A percentile compares a stretch with the other conserved stretches of the same genome.
phyloP scores from a whole-genome alignment of 2,113 vertebrate species.

The Psittacara wagleri region DNA sequence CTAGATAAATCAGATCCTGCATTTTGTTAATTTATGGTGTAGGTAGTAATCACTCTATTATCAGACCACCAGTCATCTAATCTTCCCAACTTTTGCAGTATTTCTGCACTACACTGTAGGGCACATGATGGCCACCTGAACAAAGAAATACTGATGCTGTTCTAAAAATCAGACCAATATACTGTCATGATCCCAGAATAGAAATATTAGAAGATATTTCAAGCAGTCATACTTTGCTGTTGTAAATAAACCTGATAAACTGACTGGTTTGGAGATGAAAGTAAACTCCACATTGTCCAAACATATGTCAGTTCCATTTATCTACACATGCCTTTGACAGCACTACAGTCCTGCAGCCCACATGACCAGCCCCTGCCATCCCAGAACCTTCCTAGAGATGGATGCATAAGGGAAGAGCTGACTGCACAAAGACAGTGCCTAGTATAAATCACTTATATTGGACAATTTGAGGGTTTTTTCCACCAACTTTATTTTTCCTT shows the following conservation, averaged over 20 bases:
- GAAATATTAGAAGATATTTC: background rate
- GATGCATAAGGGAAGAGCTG: background rate
- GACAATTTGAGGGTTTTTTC: accelerated
- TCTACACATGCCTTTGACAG: background rate
- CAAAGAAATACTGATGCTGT: background rate
- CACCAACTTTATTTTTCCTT: background rate
- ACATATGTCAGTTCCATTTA: background rate
- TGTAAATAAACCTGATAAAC: background rate
- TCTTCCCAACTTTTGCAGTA: background rate
- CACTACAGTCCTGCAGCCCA: background rate
- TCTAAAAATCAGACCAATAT: background rate
- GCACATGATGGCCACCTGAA: background rate
- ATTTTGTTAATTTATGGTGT: background rate
- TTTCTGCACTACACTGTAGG: background rate
- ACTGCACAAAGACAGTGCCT: background rate
- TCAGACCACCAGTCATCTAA: background rate
- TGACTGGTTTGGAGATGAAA: background rate
- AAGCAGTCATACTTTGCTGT: background rate
- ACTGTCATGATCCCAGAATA: background rate
- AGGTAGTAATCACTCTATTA: background rate
- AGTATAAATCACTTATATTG: background rate
- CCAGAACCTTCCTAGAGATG: background rate
- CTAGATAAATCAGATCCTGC: background rate
- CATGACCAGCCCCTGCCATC: background rate
- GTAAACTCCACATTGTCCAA: background rate